Evolutionary conservation across 1,140 invertebrate genomes (phyloP).

Genomic region (Aphelenchoides besseyi): DNA sequence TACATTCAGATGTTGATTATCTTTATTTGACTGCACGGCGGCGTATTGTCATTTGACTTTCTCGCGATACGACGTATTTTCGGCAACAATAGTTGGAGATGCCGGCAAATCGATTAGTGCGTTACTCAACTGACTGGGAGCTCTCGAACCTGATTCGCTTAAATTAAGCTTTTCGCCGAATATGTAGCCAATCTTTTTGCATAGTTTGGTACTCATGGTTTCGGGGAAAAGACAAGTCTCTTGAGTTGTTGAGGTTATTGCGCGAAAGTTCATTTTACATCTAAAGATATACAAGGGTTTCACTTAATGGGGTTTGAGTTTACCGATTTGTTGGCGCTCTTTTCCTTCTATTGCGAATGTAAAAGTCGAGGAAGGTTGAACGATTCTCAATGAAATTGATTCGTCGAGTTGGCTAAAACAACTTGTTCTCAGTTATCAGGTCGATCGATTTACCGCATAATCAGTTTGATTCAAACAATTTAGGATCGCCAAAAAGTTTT

Average conservation of each 20-base stretch:
- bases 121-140: conserved; percentile 9
- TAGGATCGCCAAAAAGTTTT: conserved; percentile 49
- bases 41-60: conserved; percentile 4
- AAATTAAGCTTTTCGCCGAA: conserved; percentile 45
- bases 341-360: conserved; percentile 40
- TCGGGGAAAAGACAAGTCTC: conserved; percentile 45
- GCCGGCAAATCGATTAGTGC: conserved; percentile 9
- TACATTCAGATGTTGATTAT: not conserved
- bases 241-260: conserved; percentile 45
- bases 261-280: conserved; percentile 42
- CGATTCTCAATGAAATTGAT: conserved; percentile 50
- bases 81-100: not conserved
- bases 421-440: conserved; percentile 24
- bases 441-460: conserved; percentile 38
- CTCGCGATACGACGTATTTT: not conserved
- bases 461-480: conserved; percentile 52
- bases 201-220: conserved; percentile 34
- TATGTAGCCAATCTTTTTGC: conserved; percentile 37
- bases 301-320: not conserved
- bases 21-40: not conserved
- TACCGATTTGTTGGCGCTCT: conserved; percentile 34
- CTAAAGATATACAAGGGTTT: conserved; percentile 21
- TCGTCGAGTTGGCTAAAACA: conserved; percentile 37
- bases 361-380: conserved; percentile 43
- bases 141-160: conserved; percentile 31